A percentile compares a stretch with the other conserved stretches of the same genome.
Evolutionary conservation across 2,888 invertebrate species (phyloP).

Genomic region (Noctua janthe): DNA sequence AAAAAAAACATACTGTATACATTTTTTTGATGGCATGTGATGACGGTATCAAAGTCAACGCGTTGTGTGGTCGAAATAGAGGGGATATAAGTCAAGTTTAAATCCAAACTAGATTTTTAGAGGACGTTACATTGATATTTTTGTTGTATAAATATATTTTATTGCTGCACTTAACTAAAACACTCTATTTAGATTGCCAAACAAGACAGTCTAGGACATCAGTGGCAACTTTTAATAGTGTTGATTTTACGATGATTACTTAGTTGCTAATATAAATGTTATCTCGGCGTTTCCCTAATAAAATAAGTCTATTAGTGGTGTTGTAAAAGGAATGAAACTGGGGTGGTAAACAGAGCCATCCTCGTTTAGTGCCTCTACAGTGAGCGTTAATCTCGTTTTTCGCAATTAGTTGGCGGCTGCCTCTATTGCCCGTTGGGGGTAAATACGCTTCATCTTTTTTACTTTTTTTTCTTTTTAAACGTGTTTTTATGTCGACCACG

Average conservation of each 20-base stretch:
- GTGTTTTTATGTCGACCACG: slow-evolving; percentile 74
- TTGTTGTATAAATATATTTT: slow-evolving; percentile 30
- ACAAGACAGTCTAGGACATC: slow-evolving; percentile 37
- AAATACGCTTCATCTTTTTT: slow-evolving; percentile 80
- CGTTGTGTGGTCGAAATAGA: background rate
- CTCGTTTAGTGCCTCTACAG: slow-evolving; percentile 84
- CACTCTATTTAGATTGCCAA: slow-evolving; percentile 49
- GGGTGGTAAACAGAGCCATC: slow-evolving; percentile 83
- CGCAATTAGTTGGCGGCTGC: slow-evolving; percentile 86
- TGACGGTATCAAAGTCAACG: background rate
- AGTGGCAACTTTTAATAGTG: slow-evolving; percentile 69
- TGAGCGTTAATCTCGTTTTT: slow-evolving; percentile 88
- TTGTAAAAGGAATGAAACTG: slow-evolving; percentile 83
- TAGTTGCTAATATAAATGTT: slow-evolving; percentile 82
- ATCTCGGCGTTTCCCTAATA: slow-evolving; percentile 82
- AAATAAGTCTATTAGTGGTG: slow-evolving; percentile 86
- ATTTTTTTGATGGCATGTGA: background rate
- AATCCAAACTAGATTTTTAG: slow-evolving; percentile 1
- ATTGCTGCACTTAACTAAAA: slow-evolving; percentile 15
- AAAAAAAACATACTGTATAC: background rate
- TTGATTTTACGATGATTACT: slow-evolving; percentile 83
- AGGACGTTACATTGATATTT: slow-evolving; percentile 16
- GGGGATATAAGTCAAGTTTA: slow-evolving; percentile 1
- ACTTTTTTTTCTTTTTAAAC: slow-evolving; percentile 76
- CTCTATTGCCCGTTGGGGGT: slow-evolving; percentile 80